A percentile compares a stretch with the other conserved stretches of the same genome.
Evolutionary conservation across 2,113 vertebrate genomes (phyloP).

Genomic region (Cochlearius cochlearius): DNA sequence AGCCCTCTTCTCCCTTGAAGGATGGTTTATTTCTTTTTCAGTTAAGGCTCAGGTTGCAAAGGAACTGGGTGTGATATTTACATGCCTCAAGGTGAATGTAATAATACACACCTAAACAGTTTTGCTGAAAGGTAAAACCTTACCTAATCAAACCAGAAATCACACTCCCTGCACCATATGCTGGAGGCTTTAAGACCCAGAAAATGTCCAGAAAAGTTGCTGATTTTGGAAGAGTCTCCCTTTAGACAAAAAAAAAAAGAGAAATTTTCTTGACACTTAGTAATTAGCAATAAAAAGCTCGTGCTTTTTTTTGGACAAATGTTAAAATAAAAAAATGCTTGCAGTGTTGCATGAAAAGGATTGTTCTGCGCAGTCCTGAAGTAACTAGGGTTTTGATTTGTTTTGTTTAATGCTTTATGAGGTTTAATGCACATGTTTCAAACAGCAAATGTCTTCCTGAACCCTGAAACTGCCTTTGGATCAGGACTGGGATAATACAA

Average conservation of each 20-base stretch:
- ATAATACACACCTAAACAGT: constrained; percentile 42
- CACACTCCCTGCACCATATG: background rate
- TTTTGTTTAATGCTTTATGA: background rate
- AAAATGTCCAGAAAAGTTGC: background rate
- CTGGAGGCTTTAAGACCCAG: background rate
- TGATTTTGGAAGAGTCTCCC: background rate
- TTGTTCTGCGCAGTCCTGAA: background rate
- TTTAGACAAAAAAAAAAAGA: background rate
- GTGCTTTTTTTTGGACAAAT: background rate
- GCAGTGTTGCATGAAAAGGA: background rate
- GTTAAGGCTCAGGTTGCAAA: constrained; percentile 57
- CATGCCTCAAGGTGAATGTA: constrained; percentile 47
- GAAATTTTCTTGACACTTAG: background rate
- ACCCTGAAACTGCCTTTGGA: background rate
- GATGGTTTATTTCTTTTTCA: constrained; percentile 51
- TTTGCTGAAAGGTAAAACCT: constrained; percentile 51
- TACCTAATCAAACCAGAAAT: constrained; percentile 49
- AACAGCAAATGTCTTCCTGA: background rate
- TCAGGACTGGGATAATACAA: background rate
- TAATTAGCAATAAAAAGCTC: background rate
- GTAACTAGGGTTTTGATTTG: background rate
- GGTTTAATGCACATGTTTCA: background rate
- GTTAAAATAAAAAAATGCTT: background rate
- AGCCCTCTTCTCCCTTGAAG: background rate
- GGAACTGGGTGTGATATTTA: constrained; percentile 65